Conservation (phyloP, 1,140 invertebrate species). For the Panagrolaimus sp. region DNA sequence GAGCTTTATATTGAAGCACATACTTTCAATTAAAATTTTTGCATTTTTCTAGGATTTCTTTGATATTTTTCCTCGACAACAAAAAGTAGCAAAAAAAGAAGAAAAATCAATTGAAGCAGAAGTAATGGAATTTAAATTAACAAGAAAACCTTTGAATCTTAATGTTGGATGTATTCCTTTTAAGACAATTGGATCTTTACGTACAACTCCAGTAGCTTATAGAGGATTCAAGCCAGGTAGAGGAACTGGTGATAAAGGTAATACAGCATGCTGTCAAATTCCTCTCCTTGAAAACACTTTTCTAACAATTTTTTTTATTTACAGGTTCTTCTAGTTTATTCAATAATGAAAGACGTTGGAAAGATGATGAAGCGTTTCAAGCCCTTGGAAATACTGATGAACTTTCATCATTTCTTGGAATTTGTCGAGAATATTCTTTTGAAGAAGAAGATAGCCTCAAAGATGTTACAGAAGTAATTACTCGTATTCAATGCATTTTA, state of each 20-base stretch:
- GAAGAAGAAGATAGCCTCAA: conserved; percentile 63
- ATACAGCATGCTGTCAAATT: too few species aligned
- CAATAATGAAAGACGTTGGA: conserved; percentile 65
- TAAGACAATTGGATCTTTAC: too few species aligned
- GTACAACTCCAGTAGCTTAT: not conserved
- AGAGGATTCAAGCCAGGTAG: conserved; percentile 4
- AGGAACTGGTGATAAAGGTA: conserved; percentile 13
- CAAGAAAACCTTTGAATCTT: too few species aligned
- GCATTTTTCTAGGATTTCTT: too few species aligned
- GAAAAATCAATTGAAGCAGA: too few species aligned
- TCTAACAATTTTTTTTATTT: not conserved
- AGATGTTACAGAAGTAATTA: conserved; percentile 63
- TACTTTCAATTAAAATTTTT: too few species aligned
- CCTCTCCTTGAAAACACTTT: not conserved
- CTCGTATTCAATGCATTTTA: conserved; percentile 70
- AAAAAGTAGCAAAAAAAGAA: too few species aligned
- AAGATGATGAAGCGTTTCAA: conserved; percentile 68
- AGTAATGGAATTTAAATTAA: too few species aligned
- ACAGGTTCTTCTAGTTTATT: conserved; percentile 63
- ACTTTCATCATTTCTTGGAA: conserved; percentile 67
- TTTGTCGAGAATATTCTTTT: conserved; percentile 63
- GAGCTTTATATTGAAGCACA: too few species aligned
- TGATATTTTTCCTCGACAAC: too few species aligned
- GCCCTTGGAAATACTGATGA: conserved; percentile 72
- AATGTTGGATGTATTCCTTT: too few species aligned